Base-by-base conservation (phyloP, 2,888 invertebrate genomes). In the Oligia fasciuncula region DNA sequence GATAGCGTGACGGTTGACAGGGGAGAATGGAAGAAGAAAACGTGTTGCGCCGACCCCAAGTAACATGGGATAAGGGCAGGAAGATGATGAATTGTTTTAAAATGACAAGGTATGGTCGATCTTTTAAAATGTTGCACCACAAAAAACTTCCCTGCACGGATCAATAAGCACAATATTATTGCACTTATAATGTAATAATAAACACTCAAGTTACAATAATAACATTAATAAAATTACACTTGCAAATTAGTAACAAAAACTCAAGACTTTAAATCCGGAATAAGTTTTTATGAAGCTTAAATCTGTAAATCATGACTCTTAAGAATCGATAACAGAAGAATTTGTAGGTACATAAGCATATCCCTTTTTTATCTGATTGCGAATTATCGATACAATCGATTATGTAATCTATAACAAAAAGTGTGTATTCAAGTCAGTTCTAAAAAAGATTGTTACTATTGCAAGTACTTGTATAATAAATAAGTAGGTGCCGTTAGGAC, bases 161-260 rank as follows among this genome's bases (percentile, higher is more conserved):
- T 54, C 69, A 62, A 19, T 62, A 62, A 46, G 11, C 51, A 63
- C 4, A 78, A 79, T 49, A 49, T 49, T 57, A 40, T 65, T 73
- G n/a, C 49, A 73, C 68, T 57, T 49, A 19, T 23, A 46, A 70
- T 40, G 29, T 43, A 60, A 40, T 11, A 76, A 69, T 69, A 80
- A 75, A 54, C 51, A 76, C 65, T 62, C 35, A 60, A 65, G 13
- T 43, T n/a, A 17, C 29, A 43, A 23, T 49, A 79, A 60, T 66
- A 72, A 73, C 62, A 85, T 81, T 76, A 73, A 54, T 49, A 73
- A 85, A 69, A 68, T 69, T 66, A 62, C 67, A 54, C 62, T 73
- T 79, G 40, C 60, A 66, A 73, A 70, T 65, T 9, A 40, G 19
- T 40, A 35, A 68, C 60, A 85, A 83, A 83, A 83, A 83, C n/a